Base-by-base conservation (phyloP, 2,888 invertebrate genomes). In the Malachius bipustulatus region DNA sequence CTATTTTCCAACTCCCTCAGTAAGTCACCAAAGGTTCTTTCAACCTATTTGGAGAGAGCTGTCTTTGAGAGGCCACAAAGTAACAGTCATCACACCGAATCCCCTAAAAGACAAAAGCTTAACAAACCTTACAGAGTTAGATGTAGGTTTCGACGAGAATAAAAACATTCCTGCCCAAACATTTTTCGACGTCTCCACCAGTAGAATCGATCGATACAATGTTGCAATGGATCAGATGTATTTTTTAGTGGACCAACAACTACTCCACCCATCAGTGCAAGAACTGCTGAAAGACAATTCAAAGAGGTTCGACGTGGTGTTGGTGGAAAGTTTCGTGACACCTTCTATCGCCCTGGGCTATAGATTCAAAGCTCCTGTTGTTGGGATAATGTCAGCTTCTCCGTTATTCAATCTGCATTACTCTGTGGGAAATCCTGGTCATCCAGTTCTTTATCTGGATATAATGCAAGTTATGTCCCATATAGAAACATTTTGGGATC, bases 51-150 rank as follows among this genome's bases (percentile, higher is more conserved):
- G 52, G 52, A 46, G 40, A 30, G 55, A 54, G 42, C 36, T 57
- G 13, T 53, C 53, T 8, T 42, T 52, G 34, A 46, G 51, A 35
- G 58, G 58, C 3, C 58, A 58, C 35, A 30, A 54, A 36, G 53
- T 58, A 0, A 50, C 50, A 11, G 52, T 56, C 1, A 42, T 58
- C 12, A 56, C 56, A 2, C 51, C 58, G 1, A 43, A 49, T 41
- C 58, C 58, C 4, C 35, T 57, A 14, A 52, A 50, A 13, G 52
- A 57, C 33, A 39, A 47, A 1, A 30, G 38, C 1, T 39, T 58
- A 32, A 41, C 41, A 3, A 58, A 57, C 37, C 36, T 58, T 13
- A 57, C 54, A 1, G 57, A 58, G 49, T 55, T 58, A n/a, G 50
- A 55, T 34, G 46, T 52, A 4, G 43, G 50, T 12, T 40, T 39